These are phyloP conservation scores for Camptogramma bilineatum DNA, from an alignment of 2,888 invertebrate species.

Conservation along the genomic window DNA sequence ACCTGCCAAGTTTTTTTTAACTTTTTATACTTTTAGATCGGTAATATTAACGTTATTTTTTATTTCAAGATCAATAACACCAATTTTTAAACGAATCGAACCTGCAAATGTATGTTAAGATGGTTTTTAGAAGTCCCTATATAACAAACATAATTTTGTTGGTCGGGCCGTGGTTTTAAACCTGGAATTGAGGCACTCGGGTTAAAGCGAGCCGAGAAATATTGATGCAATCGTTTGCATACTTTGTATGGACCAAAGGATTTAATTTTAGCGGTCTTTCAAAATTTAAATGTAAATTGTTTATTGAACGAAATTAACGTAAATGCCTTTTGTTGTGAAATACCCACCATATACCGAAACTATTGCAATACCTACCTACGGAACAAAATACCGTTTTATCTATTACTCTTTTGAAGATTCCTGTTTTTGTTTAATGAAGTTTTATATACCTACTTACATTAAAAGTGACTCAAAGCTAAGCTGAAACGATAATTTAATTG, in stretches of 20 bases:
- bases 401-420: background rate
- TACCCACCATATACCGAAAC: background rate
- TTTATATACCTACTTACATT: too few species aligned
- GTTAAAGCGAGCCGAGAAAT: conserved; percentile 2
- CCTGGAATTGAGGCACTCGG: background rate
- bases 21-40: background rate
- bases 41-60: too few species aligned
- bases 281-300: conserved; percentile 14
- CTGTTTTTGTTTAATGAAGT: background rate
- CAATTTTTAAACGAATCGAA: too few species aligned
- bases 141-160: background rate
- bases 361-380: background rate
- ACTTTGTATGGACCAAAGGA: conserved; percentile 18
- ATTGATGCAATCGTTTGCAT: conserved; percentile 17
- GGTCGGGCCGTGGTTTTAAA: background rate
- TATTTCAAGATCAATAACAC: too few species aligned
- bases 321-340: conserved; percentile 4
- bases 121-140: background rate
- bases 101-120: background rate
- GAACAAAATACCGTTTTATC: background rate
- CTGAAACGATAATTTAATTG: too few species aligned
- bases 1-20: background rate
- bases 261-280: conserved; percentile 6
- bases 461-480: too few species aligned
- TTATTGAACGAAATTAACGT: conserved; percentile 11